phyloP scores from a whole-genome alignment of 2,113 vertebrate species.

The Tychaedon coryphoeus region DNA sequence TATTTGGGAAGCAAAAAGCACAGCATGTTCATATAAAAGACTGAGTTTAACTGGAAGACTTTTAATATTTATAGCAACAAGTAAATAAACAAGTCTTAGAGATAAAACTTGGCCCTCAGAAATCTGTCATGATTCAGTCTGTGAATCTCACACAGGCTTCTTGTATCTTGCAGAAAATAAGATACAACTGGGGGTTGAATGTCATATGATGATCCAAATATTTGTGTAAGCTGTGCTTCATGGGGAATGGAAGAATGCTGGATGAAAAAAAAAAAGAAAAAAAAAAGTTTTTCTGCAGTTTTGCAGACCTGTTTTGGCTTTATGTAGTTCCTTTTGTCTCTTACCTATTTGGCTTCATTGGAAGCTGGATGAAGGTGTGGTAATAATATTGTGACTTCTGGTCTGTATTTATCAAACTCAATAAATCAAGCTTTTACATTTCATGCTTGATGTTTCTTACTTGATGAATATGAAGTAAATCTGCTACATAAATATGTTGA shows the following conservation, averaged over 20 bases:
- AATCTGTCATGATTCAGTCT: not conserved
- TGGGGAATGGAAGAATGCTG: not conserved
- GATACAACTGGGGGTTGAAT: not conserved
- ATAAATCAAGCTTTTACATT: not conserved
- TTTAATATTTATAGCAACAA: not conserved
- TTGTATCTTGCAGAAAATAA: not conserved
- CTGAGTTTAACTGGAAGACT: not conserved
- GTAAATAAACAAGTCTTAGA: not conserved
- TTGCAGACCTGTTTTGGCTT: not conserved
- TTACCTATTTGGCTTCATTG: not conserved
- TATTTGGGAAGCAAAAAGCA: not conserved
- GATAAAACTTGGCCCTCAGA: not conserved
- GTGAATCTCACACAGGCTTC: not conserved
- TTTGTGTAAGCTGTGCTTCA: not conserved
- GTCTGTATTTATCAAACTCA: not conserved
- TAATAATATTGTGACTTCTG: not conserved
- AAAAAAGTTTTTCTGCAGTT: not conserved
- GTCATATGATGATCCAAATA: not conserved
- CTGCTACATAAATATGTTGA: not conserved
- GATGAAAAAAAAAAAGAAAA: not conserved
- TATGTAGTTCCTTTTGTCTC: not conserved
- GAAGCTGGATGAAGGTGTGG: not conserved
- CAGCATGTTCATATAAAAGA: not conserved
- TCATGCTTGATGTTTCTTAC: not conserved
- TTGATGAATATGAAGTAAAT: not conserved